Evolutionary conservation across 2,888 invertebrate genomes (phyloP).

Genomic region (Cerastis rubricosa): DNA sequence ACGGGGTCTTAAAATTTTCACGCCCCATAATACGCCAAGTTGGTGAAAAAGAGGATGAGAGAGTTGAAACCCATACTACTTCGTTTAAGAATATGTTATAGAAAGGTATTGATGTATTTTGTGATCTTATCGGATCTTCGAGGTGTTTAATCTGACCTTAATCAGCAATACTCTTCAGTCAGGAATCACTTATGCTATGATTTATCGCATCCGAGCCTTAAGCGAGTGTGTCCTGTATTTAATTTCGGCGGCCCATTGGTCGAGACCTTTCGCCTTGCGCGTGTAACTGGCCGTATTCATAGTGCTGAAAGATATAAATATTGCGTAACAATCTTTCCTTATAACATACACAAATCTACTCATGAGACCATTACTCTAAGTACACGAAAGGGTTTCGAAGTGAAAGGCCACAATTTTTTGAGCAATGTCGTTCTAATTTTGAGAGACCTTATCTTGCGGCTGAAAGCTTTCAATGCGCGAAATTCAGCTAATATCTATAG

Average conservation of each 20-base stretch:
- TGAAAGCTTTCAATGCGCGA: neutral
- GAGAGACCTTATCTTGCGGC: neutral
- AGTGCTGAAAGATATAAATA: conserved; percentile 63
- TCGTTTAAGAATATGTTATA: conserved; percentile 15
- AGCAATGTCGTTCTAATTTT: neutral
- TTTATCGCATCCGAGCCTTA: conserved; percentile 85
- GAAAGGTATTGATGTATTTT: conserved; percentile 10
- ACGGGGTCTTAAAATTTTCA: neutral
- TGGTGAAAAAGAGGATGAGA: neutral
- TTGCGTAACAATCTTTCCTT: neutral
- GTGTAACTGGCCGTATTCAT: conserved; percentile 75
- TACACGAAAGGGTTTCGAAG: neutral
- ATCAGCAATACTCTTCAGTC: conserved; percentile 64
- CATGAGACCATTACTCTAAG: neutral
- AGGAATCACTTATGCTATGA: conserved; percentile 74
- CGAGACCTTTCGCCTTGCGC: conserved; percentile 83
- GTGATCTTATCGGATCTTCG: conserved; percentile 39
- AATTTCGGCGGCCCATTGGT: conserved; percentile 83
- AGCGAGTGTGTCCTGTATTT: conserved; percentile 85
- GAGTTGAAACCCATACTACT: neutral
- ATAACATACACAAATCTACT: neutral
- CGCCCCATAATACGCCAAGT: too few species aligned
- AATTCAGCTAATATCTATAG: neutral
- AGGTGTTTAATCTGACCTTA: conserved; percentile 66
- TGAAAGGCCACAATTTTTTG: neutral